Evolutionary conservation across 2,113 vertebrate genomes (phyloP).

Genomic region (Ovis canadensis): DNA sequence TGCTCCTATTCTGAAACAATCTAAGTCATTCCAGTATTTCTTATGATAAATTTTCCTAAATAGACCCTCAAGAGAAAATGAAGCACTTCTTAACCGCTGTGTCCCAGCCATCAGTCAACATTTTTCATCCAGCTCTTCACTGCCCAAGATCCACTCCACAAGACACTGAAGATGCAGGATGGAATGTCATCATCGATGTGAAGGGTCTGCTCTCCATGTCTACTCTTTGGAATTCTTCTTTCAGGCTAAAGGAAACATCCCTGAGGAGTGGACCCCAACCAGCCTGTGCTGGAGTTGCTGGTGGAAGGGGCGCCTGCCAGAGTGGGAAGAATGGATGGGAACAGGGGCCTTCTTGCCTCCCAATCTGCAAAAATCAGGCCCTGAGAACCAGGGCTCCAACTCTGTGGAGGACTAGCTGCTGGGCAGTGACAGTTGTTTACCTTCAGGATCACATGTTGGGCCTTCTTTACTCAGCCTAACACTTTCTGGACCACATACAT

Average conservation of each 20-base stretch:
- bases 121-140: background rate
- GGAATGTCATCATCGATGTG: no score
- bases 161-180: background rate
- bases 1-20: slow-evolving; percentile 1
- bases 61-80: background rate
- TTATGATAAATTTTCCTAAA: background rate
- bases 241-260: background rate
- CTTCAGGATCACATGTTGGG: no score
- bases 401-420: background rate
- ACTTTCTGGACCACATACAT: background rate
- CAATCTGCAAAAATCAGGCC: rapidly evolving
- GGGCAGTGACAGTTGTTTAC: background rate
- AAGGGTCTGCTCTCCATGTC: background rate
- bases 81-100: background rate
- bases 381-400: background rate
- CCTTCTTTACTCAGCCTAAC: background rate
- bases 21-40: slow-evolving; percentile 12
- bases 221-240: background rate
- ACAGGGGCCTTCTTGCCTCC: background rate
- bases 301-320: background rate
- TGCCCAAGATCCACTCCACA: background rate
- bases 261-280: background rate
- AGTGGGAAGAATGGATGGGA: background rate
- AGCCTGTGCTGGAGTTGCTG: background rate
- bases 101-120: background rate